Evolutionary conservation across 2,113 vertebrate species (phyloP).

Genomic region (Actinemys pallida): DNA sequence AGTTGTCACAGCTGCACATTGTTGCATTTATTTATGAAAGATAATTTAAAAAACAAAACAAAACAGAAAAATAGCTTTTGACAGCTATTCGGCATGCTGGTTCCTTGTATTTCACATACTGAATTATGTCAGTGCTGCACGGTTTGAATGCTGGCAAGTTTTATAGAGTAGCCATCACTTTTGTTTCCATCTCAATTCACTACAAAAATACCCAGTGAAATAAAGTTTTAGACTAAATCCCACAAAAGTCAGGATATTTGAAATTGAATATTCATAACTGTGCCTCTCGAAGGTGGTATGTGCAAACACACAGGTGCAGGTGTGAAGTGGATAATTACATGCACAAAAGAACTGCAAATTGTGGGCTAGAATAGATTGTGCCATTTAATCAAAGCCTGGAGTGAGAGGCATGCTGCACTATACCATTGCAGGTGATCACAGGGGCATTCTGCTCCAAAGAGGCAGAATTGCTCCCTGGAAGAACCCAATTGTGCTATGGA

Average conservation of each 20-base stretch:
- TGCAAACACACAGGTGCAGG: not conserved
- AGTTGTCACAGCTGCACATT: not conserved
- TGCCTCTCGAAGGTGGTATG: not conserved
- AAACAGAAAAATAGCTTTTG: not conserved
- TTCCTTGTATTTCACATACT: not conserved
- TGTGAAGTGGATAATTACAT: not conserved
- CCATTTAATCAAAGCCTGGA: not conserved
- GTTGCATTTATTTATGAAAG: conserved; percentile 32
- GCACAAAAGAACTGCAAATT: not conserved
- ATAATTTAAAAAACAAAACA: not conserved
- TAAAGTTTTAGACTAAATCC: not conserved
- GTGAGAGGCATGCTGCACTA: not conserved
- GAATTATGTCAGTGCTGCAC: not conserved
- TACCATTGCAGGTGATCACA: not conserved
- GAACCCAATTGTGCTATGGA: not conserved
- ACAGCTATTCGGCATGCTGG: not conserved
- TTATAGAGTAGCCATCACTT: not conserved
- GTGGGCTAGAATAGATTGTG: not conserved
- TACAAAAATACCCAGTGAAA: not conserved
- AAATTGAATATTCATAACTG: not conserved
- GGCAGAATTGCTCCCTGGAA: not conserved
- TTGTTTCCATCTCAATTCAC: not conserved
- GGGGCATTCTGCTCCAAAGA: not conserved
- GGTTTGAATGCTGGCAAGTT: not conserved
- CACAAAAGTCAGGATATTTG: not conserved